Base-by-base conservation (phyloP, 2,113 vertebrate genomes). In the Cottus gobio region DNA sequence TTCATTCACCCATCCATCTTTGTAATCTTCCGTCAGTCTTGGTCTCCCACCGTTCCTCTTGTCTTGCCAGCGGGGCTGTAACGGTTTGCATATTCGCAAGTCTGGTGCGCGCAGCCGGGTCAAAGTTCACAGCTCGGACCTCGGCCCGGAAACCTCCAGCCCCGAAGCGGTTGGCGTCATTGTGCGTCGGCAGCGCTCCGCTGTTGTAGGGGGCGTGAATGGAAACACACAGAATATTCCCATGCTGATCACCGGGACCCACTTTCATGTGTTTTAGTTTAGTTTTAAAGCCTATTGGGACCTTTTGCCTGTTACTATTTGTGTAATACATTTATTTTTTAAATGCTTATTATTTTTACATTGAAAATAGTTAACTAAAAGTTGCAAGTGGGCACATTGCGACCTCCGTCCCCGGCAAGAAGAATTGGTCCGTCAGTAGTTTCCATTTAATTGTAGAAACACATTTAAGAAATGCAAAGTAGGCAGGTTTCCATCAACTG, bases 1-100 rank as follows among this genome's bases (percentile, higher is more conserved):
- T 31, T 60, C 2, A 61, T 68, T 69, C 18, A 22, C n/a, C 69
- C 44, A 36, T 72, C 75, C 11, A 11, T 81, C 68, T 71, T 71
- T 66, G 11, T 39, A 52, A 22, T 52, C 37, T 79, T 63, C 16
- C 4, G 16, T 42, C 12, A 8, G 42, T 77, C 28, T 46, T 69
- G 31, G 1, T 77, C 52, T 62, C 24, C 18, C 39, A 50, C 56
- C 68, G 50, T 26, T 46, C 57, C 11, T 39, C 26, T n/a, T 64
- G 37, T 78, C 26, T 75, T 37, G 24, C 24, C 30, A 28, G 61
- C 12, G n/a, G 34, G 34, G 34, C 34, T 39, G 11, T 24, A 37
- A 39, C 6, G 4, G 34, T 37, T 39, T 13, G 31, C 15, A 30
- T 20, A 4, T 10, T 10, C 2, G 34, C 34, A 5, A 34, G 5